Percentiles rank a stretch among this genome's conserved stretches.
These are phyloP conservation scores for Rhagoletis zephyria DNA, from an alignment of 1,140 invertebrate species.

Conservation along the genomic window DNA sequence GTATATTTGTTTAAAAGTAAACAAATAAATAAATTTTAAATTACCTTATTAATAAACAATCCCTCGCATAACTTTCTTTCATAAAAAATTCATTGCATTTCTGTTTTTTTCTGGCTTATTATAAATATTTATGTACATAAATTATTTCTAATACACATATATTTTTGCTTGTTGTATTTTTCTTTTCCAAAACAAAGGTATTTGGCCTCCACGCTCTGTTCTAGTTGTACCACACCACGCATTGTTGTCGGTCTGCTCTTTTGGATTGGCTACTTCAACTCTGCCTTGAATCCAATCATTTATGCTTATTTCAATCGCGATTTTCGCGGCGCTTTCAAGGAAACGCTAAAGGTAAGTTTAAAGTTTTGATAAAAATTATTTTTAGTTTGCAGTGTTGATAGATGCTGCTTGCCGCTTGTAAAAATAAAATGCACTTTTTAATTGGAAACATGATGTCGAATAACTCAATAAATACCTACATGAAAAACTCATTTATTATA, in stretches of 20 bases:
- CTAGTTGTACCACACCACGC: conserved; percentile 74
- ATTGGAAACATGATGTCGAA: neutral
- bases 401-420: neutral
- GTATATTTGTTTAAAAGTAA: too few relatives aligned
- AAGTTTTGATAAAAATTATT: neutral
- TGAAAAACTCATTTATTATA: too few relatives aligned
- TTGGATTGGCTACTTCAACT: conserved; percentile 98
- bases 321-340: conserved; percentile 93
- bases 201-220: conserved; percentile 87
- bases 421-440: neutral
- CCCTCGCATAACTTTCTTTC: too few relatives aligned
- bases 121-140: too few relatives aligned
- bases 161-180: neutral
- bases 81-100: too few relatives aligned
- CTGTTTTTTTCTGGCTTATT: too few relatives aligned
- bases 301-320: conserved; percentile 98
- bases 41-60: too few relatives aligned
- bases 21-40: too few relatives aligned
- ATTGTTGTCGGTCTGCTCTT: conserved; percentile 89
- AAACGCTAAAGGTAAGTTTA: conserved; percentile 84
- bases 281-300: conserved; percentile 94
- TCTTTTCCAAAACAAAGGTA: conserved; percentile 78
- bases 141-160: neutral
- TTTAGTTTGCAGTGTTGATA: neutral
- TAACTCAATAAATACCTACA: too few relatives aligned